A percentile compares a stretch with the other conserved stretches of the same genome.
Evolutionary conservation across 2,888 invertebrate species (phyloP).

Genomic region (Eurytoma californica): DNA sequence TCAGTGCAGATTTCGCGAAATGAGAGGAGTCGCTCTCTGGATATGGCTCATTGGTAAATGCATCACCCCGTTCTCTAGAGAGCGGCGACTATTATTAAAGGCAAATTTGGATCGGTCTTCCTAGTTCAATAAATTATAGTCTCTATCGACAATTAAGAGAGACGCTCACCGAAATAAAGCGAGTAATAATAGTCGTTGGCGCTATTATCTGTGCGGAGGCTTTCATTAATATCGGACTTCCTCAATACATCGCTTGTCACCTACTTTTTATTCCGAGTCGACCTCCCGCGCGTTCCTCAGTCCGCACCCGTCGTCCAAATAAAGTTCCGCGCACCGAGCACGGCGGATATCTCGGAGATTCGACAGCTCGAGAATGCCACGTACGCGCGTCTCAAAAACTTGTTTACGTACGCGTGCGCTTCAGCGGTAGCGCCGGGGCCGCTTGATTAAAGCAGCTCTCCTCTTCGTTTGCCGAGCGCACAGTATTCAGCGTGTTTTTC

Average conservation of each 20-base stretch:
- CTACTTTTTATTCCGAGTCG: slow-evolving; percentile 30
- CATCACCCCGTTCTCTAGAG: too few relatives aligned
- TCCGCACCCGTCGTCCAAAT: slow-evolving; percentile 9
- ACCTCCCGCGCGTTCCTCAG: neutral
- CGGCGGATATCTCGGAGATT: slow-evolving; percentile 24
- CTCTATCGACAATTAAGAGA: too few relatives aligned
- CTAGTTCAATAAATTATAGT: too few relatives aligned
- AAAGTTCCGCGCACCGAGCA: slow-evolving; percentile 22
- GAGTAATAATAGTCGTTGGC: too few relatives aligned
- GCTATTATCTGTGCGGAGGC: too few relatives aligned
- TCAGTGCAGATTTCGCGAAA: neutral
- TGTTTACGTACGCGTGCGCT: neutral
- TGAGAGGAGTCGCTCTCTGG: too few relatives aligned
- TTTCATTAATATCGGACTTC: too few relatives aligned
- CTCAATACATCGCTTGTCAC: slow-evolving; percentile 28
- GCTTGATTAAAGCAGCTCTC: slow-evolving; percentile 66
- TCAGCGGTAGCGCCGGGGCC: slow-evolving; percentile 59
- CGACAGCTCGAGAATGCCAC: neutral
- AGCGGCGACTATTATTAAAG: too few relatives aligned
- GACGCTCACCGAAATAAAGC: too few relatives aligned
- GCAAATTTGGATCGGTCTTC: too few relatives aligned
- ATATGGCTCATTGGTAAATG: too few relatives aligned
- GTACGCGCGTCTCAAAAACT: neutral
- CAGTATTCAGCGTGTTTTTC: too few relatives aligned
- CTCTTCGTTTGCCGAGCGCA: slow-evolving; percentile 22